Conservation (phyloP, 2,888 invertebrate species). For the Drosophila vallismaia region DNA sequence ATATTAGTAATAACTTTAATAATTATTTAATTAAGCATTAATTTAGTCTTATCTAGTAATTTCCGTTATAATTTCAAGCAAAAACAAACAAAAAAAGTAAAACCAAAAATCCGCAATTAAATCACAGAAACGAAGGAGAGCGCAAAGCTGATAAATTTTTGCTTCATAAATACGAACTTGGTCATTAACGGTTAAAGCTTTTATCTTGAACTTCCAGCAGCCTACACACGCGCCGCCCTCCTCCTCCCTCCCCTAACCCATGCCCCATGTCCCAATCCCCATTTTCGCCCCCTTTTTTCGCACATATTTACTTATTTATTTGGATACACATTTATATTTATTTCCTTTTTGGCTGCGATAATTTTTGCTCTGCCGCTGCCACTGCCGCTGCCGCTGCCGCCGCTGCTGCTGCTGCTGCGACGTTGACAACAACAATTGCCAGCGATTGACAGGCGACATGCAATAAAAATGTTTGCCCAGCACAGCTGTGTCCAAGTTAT, state of each 20-base stretch:
- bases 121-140: not conserved
- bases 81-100: not conserved
- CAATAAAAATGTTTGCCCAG: constrained; percentile 38
- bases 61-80: too few relatives aligned
- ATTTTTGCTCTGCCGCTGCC: constrained; percentile 39
- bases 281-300: constrained; percentile 30
- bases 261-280: constrained; percentile 4
- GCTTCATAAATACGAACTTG: constrained; percentile 40
- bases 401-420: constrained; percentile 28
- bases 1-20: not conserved
- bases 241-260: not conserved
- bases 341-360: constrained; percentile 55
- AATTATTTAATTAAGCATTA: too few relatives aligned
- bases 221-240: constrained; percentile 18
- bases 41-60: too few relatives aligned
- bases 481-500: constrained; percentile 10
- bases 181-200: constrained; percentile 71
- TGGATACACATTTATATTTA: constrained; percentile 62
- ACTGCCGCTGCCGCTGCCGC: not conserved
- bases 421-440: constrained; percentile 51
- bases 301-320: constrained; percentile 62
- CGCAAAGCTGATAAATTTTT: constrained; percentile 11
- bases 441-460: constrained; percentile 50
- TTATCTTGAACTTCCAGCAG: constrained; percentile 52
- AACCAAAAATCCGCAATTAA: not conserved